Base-by-base conservation (phyloP, 2,113 vertebrate genomes). In the Microtus richardsoni region DNA sequence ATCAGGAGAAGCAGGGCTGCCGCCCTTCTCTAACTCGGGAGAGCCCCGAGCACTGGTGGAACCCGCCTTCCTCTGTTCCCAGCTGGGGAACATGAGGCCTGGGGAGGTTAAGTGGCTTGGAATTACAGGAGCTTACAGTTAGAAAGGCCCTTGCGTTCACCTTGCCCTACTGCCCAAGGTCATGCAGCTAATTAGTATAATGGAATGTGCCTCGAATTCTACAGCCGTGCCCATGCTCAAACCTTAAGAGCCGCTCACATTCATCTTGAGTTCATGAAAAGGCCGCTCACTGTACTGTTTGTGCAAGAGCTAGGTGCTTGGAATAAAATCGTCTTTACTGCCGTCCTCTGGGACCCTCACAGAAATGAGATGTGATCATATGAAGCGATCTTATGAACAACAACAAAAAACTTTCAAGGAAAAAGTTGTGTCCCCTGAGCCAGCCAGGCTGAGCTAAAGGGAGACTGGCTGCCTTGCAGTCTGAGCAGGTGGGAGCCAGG, bases 91-190 rank as follows among this genome's bases (percentile, higher is more conserved):
- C 26, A 64, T 30, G 64, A 84, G 49, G 75, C 5, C 14, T 82
- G 22, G 28, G 11, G 49, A 36, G 33, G 41, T 84, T 78, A 41
- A 44, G 54, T 54, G 89, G 33, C 87, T 77, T 71, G 5, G 39
- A 44, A 52, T 66, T 79, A 10, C 9, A 85, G 73, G 80, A 62
- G 75, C 82, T 71, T 22, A n/a, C 70, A 58, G 79, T 91, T 44
- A 71, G 91, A 94, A 89, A 87, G 87, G 71, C 92, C 74, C 62
- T 90, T 88, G 2, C 70, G 16, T 58, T 97, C 91, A 86, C 92
- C 96, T 97, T 97, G 92, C 94, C 93, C 91, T 9, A 0, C 75
- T 22, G 41, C 97, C 97, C 97, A 97, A 96, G 96, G 97, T 97
- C 95, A 74, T 22, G 28, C 73, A 78, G 93, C 96, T 98, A 95